phyloP scores from a whole-genome alignment of 2,113 vertebrate genomes.

The Panthera leo region DNA sequence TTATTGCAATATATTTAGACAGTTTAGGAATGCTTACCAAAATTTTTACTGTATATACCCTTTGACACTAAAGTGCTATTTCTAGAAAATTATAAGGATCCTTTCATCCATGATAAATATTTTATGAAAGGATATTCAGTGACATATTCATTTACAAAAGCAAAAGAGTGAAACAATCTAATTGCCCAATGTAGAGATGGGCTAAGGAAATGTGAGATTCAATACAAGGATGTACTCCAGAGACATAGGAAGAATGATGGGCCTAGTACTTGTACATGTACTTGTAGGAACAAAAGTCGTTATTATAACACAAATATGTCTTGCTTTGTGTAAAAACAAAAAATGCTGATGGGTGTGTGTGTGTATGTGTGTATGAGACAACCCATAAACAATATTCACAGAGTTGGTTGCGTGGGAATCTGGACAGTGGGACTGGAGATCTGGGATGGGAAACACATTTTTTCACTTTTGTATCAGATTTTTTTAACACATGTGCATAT shows the following conservation, averaged over 20 bases:
- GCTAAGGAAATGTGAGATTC: neutral
- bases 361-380: neutral
- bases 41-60: neutral
- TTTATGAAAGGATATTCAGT: neutral
- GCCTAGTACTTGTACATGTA: accelerated
- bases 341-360: neutral
- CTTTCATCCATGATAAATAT: neutral
- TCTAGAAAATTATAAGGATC: neutral
- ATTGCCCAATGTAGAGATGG: accelerated
- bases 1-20: neutral
- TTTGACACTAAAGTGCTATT: neutral
- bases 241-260: neutral
- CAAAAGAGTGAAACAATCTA: neutral
- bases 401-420: neutral
- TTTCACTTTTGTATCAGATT: neutral
- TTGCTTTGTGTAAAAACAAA: neutral
- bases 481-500: neutral
- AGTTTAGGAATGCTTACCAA: neutral
- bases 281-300: neutral
- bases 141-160: neutral
- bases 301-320: neutral
- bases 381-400: neutral
- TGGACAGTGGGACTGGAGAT: neutral
- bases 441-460: neutral
- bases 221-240: neutral